Evolutionary conservation across 37 sponge, comb jelly and placozoan genomes (phyloP), one percentile per base, ranked within the genome.

Genomic region (Geodia barretti): DNA sequence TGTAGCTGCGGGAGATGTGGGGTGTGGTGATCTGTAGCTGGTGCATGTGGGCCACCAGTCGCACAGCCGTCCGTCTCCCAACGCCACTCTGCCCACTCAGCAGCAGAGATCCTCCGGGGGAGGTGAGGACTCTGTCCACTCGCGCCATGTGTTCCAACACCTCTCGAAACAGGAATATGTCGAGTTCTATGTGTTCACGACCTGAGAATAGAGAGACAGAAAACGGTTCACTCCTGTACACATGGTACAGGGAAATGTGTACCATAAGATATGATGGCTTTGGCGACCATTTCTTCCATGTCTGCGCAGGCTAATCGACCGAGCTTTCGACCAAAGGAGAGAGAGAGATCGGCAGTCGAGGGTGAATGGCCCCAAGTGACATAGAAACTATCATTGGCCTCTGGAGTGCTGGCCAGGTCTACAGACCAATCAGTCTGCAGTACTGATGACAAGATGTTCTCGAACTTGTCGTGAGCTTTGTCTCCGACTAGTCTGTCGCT

Each of bases 41-140:
- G 71, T 94, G 97, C 84, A 90, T 77, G 87, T 92, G 91, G 26
- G 93, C 81, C 35, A 90, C 89, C 32, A 98, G 80, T 7, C 63
- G 39, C n/a, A 98, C 83, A 11, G 97, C 91, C 19, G 93, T 89
- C 54, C 91, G 79, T 39, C 99, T 72, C 3, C 99, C 99, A 11
- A 94, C 99, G 1, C 99, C 99, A 82, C 97, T 94, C 60, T 91
- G 80, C 59, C 99, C 99, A 41, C 87, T 94, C 32, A 98, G 75
- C 33, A 98, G 85, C 9, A 98, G 87, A 4, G 95, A 94, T 9
- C 99, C 99, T 3, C 97, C 88, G 1, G 97, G 97, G 3, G 75
- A 7, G 19, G 93, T 98, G 34, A 98, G 89, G 32, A 98, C 93
- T 39, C 99, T 77, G 34, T 98, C 91, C 0, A 98, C 75, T 7